Percentiles rank a stretch among this genome's conserved stretches.
Conservation (phyloP, 2,113 vertebrate species). For the Orcinus orca region DNA sequence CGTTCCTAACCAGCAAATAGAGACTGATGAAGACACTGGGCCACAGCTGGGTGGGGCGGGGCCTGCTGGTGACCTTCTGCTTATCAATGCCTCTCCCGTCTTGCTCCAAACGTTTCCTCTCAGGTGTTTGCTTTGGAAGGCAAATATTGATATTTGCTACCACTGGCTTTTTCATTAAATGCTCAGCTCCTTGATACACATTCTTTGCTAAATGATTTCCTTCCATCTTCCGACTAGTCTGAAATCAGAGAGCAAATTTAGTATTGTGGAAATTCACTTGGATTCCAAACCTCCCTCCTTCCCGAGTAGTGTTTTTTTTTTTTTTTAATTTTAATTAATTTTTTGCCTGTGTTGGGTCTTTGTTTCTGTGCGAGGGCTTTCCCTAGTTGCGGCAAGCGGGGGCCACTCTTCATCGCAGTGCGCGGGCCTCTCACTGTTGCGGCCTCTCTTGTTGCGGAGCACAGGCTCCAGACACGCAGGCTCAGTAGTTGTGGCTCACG, state of each 20-base stretch:
- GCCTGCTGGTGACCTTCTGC: background rate
- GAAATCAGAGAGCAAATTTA: constrained; percentile 33
- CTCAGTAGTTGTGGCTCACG: too few species aligned
- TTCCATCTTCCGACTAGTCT: background rate
- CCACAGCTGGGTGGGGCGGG: background rate
- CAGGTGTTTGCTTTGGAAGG: constrained; percentile 39
- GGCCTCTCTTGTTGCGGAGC: too few species aligned
- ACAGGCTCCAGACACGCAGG: too few species aligned
- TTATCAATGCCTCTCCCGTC: background rate
- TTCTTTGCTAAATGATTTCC: constrained; percentile 44
- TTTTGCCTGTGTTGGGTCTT: too few species aligned
- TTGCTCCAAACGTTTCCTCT: background rate
- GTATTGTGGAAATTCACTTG: background rate
- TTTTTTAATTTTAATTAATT: too few species aligned
- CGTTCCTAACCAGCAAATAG: constrained; percentile 50
- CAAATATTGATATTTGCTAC: constrained; percentile 66
- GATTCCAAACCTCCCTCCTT: background rate
- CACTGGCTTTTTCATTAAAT: constrained; percentile 43
- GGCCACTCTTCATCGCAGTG: too few species aligned
- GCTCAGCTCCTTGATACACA: background rate
- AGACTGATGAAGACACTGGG: constrained; percentile 61
- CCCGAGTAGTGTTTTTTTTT: background rate
- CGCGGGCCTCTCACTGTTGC: too few species aligned
- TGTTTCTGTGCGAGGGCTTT: too few species aligned
- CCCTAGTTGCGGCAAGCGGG: too few species aligned